Evolutionary conservation across 2,113 vertebrate species (phyloP), one percentile per base, ranked within the genome.

Genomic region (Paralichthys olivaceus): DNA sequence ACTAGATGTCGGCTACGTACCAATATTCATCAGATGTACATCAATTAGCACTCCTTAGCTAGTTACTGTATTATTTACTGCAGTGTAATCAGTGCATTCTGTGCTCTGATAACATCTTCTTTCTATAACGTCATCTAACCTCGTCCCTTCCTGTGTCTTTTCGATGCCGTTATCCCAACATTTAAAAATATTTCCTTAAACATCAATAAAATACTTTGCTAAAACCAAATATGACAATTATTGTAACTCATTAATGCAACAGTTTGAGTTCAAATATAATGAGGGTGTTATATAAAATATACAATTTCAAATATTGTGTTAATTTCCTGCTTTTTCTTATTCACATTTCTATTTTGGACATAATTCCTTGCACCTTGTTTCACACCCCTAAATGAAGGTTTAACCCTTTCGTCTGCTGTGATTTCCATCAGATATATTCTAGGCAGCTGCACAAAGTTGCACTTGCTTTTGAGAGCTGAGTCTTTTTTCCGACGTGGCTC

Each of bases 391-490:
- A 2, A n/a, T n/a, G 5, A 51, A 1, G 5, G 51, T 22, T 53
- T 7, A n/a, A 53, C n/a, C 1, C 19, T 49, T 49, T 22, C 7
- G 20, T 53, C 45, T 53, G n/a, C n/a, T n/a, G 51, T 7, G 6
- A 53, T 53, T 19, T 8, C 19, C 22, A 22, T n/a, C 51, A 53
- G 4, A 49, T 49, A 19, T 19, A 19, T 6, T 19, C 17, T 19
- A 49, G 45, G 45, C 20, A 11, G 19, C 49, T n/a, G 6, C 49
- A 8, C 7, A 53, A 53, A 32, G 22, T n/a, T 55, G 53, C 43
- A 28, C 19, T 7, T 12, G 5, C 54, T 51, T 26, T 81, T 68
- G 32, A 60, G 54, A 29, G 40, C 14, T 75, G 53, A 75, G 37
- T 68, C 0, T 32, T 75, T 61, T 59, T 51, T 20, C 15, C 37